Base-by-base conservation (phyloP, 2,888 invertebrate genomes). In the Macaria liturata region DNA sequence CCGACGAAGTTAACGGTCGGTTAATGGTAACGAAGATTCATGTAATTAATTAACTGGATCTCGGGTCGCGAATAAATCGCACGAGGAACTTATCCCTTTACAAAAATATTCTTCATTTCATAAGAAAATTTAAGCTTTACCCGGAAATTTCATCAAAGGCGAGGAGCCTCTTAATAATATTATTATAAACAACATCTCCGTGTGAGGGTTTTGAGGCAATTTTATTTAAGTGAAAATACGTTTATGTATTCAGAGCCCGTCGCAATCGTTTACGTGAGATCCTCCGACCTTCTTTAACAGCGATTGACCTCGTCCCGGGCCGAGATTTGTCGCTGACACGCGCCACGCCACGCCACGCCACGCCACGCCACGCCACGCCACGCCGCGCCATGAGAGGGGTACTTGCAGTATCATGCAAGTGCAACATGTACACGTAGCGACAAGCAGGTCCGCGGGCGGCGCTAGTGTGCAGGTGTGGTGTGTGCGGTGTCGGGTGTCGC, bases 31-130 rank as follows among this genome's bases (percentile, higher is more conserved):
- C 8, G 31, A 52, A 52, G 52, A 52, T 57, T 57, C 45, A 45
- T 45, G 52, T 42, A n/a, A 49, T 52, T 53, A 52, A 57, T 57
- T 52, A 48, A 37, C 40, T 31, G 37, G n/a, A n/a, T 37, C 42
- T 9, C 3, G 39, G 20, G 9, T 20, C 47, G 4, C 9, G 32
- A 20, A 51, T 46, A 51, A 32, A 37, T 54, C 5, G n/a, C 32
- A 9, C 20, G 20, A 20, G 40, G 31, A 30, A 32, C 4, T 47
- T 7, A 3, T 7, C 8, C 43, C 9, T 7, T n/a, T 4, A 3
- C 4, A 8, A 50, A 43, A 32, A 50, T 34, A 9, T 20, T 42
- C 34, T 43, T 34, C 9, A 50, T 43, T 50, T 43, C 37, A 43
- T 37, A 6, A 9, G 3, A 20, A 51, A 44, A 50, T 34, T 34